Evolutionary conservation across 1,140 invertebrate species (phyloP).

Genomic region (Achroia grisella): DNA sequence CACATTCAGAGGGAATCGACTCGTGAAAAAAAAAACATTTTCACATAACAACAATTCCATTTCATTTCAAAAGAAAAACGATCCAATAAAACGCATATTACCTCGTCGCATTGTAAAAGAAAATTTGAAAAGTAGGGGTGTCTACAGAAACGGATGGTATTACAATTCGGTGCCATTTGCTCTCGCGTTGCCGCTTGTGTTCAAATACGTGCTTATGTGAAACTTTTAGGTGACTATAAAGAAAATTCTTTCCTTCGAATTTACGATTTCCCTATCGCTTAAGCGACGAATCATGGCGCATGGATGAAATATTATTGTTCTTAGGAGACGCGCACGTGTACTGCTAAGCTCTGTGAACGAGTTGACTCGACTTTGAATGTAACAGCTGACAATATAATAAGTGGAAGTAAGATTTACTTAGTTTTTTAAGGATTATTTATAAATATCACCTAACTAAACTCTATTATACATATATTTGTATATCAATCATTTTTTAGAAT

Average conservation of each 20-base stretch:
- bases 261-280: constrained; percentile 56
- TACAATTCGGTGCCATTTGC: constrained; percentile 43
- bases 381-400: too few relatives aligned
- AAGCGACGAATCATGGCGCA: constrained; percentile 47
- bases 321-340: constrained; percentile 32
- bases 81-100: constrained; percentile 54
- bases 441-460: too few relatives aligned
- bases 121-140: constrained; percentile 48
- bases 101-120: constrained; percentile 44
- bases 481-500: too few relatives aligned
- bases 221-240: constrained; percentile 48
- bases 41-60: constrained; percentile 40
- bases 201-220: constrained; percentile 41
- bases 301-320: constrained; percentile 47
- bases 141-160: constrained; percentile 27
- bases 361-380: not conserved
- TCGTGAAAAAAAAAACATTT: constrained; percentile 25
- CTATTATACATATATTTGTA: too few relatives aligned
- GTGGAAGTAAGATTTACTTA: too few relatives aligned
- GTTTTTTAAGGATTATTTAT: too few relatives aligned
- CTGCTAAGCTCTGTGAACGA: constrained; percentile 10
- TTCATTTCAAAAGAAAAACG: constrained; percentile 48
- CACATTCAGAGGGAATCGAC: constrained; percentile 1
- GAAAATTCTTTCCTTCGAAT: constrained; percentile 46
- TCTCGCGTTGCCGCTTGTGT: constrained; percentile 29